Conservation (phyloP, 2,113 vertebrate genomes). For the Zosterops pallidus region DNA sequence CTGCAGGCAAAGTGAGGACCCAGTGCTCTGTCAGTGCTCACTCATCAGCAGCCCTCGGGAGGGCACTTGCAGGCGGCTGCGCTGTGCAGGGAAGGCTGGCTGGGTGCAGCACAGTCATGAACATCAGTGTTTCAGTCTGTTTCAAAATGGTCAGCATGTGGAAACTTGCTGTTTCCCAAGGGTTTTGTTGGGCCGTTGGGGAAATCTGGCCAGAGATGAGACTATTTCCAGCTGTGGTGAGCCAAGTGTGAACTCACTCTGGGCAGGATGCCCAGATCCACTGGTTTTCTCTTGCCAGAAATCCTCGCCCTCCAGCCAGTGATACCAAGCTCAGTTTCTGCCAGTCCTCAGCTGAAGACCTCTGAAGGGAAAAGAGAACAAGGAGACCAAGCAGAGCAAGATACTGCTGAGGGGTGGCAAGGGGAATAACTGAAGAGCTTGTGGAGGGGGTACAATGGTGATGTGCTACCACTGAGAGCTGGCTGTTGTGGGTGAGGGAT, state of each 20-base stretch:
- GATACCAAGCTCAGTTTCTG: conserved; percentile 16
- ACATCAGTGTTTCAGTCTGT: neutral
- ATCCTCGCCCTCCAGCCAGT: neutral
- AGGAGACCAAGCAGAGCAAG: neutral
- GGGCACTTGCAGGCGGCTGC: fast-evolving
- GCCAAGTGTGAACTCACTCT: conserved; percentile 61
- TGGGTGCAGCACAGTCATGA: neutral
- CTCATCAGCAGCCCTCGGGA: neutral
- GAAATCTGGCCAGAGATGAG: conserved; percentile 34
- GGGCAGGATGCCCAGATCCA: conserved; percentile 37
- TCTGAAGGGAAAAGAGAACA: neutral
- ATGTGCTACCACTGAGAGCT: neutral
- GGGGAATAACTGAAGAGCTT: neutral
- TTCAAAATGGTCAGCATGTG: neutral
- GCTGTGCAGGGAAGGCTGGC: neutral
- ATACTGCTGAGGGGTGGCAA: neutral
- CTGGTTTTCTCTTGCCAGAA: conserved; percentile 29
- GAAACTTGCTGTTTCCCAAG: conserved; percentile 36
- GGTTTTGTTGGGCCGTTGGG: conserved; percentile 7
- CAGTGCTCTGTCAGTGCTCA: neutral
- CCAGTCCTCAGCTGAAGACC: neutral
- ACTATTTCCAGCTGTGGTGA: conserved; percentile 53
- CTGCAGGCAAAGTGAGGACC: fast-evolving
- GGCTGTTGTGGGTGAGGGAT: neutral
- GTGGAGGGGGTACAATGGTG: fast-evolving